These are phyloP conservation scores for Miniopterus natalensis DNA, from an alignment of 2,113 vertebrate species.

Conservation along the genomic window DNA sequence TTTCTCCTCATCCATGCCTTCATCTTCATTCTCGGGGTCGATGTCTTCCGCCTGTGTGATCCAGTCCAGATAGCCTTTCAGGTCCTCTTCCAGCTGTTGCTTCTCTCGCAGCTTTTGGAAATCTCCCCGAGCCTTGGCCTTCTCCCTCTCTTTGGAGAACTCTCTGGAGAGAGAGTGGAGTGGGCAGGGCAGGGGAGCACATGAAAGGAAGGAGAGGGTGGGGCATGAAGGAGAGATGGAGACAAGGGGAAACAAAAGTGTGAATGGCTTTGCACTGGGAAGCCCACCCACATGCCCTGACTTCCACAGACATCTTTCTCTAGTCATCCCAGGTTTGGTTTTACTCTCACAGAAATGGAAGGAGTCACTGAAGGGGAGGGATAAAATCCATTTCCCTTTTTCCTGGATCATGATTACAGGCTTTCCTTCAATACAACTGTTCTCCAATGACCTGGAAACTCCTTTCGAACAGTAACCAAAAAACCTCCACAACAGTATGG, in stretches of 20 bases:
- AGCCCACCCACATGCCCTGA: background rate
- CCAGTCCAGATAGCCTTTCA: conserved; percentile 99
- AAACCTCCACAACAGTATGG: background rate
- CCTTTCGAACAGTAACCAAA: background rate
- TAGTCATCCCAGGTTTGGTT: conserved; percentile 13
- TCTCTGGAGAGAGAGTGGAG: conserved; percentile 90
- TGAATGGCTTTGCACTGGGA: conserved; percentile 71
- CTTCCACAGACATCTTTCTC: conserved; percentile 58
- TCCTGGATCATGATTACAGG: background rate
- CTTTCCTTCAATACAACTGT: background rate
- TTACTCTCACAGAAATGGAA: background rate
- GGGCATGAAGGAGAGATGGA: conserved; percentile 43
- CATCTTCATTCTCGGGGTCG: conserved; percentile 99
- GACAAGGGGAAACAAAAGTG: conserved; percentile 71
- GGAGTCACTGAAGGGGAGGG: background rate
- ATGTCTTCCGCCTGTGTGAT: conserved; percentile 99
- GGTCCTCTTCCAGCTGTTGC: conserved; percentile 97
- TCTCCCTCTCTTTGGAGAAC: conserved; percentile 99
- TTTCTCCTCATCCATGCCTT: conserved; percentile 97
- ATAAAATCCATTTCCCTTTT: background rate
- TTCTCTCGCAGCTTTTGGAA: conserved; percentile 99
- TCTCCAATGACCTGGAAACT: background rate
- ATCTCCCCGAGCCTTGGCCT: conserved; percentile 98
- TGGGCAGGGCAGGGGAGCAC: background rate
- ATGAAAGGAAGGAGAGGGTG: background rate